phyloP scores from a whole-genome alignment of 2,888 invertebrate species.

The Eudemis profundana region DNA sequence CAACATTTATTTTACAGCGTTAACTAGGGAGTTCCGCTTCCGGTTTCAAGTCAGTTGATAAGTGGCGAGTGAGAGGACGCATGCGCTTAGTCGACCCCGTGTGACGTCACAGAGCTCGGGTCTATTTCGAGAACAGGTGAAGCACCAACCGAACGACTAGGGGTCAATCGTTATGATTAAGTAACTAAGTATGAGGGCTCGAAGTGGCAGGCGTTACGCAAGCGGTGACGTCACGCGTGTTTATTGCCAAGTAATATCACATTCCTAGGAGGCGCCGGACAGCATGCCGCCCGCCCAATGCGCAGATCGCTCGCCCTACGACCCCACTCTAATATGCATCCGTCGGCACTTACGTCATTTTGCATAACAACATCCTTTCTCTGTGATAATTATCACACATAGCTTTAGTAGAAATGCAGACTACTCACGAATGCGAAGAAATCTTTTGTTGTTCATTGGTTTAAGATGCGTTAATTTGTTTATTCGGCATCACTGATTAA shows the following conservation, averaged over 20 bases:
- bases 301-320: background rate
- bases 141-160: background rate
- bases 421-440: no score
- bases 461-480: no score
- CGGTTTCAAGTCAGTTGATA: constrained; percentile 4
- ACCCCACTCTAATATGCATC: background rate
- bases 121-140: background rate
- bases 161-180: background rate
- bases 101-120: background rate
- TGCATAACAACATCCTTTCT: background rate
- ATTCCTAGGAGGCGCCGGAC: background rate
- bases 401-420: no score
- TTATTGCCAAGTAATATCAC: background rate
- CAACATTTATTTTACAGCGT: background rate
- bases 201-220: background rate
- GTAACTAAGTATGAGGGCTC: background rate
- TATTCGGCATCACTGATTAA: no score
- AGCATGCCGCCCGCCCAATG: background rate
- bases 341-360: background rate
- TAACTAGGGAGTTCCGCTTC: constrained; percentile 14
- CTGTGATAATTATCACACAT: no score
- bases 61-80: background rate
- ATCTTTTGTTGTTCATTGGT: no score
- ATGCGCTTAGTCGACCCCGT: background rate
- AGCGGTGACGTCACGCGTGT: background rate